phyloP scores from a whole-genome alignment of 2,888 invertebrate species.

The Amblyteles armatorius region DNA sequence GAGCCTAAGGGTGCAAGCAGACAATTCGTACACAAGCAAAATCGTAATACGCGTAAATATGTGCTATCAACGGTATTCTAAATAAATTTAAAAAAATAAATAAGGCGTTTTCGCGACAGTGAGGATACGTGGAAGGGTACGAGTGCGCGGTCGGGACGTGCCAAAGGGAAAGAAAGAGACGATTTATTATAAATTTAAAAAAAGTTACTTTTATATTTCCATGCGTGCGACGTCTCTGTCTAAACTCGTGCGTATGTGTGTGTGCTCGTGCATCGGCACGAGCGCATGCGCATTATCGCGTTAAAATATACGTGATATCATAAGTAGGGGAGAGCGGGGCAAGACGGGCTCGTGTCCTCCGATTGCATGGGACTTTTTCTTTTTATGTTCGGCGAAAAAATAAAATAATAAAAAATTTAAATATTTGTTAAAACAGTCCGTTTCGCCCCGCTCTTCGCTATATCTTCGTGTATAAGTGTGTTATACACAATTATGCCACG shows the following conservation, averaged over 20 bases:
- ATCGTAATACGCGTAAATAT: slow-evolving; percentile 42
- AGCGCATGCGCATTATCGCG: slow-evolving; percentile 11
- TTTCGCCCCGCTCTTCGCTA: too few species aligned
- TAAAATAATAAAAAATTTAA: too few species aligned
- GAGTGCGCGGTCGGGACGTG: slow-evolving; percentile 74
- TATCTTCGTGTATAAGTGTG: slow-evolving; percentile 10
- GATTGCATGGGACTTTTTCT: too few species aligned
- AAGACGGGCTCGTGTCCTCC: too few species aligned
- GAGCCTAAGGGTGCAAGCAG: slow-evolving; percentile 64
- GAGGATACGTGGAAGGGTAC: background rate
- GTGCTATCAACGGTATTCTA: slow-evolving; percentile 48
- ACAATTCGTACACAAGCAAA: slow-evolving; percentile 16
- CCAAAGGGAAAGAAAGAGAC: slow-evolving; percentile 75
- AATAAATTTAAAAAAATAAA: background rate
- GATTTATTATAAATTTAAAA: slow-evolving; percentile 15
- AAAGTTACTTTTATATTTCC: slow-evolving; percentile 63
- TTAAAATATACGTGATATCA: slow-evolving; percentile 18
- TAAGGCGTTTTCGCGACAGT: background rate
- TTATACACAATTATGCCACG: slow-evolving; percentile 11
- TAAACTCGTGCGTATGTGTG: slow-evolving; percentile 37
- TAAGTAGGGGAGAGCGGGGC: background rate
- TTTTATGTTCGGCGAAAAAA: too few species aligned
- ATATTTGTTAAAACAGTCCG: too few species aligned
- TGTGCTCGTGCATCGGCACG: background rate
- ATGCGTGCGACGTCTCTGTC: slow-evolving; percentile 24